Conservation (phyloP, 2,888 invertebrate species). For the Noctua fimbriata region DNA sequence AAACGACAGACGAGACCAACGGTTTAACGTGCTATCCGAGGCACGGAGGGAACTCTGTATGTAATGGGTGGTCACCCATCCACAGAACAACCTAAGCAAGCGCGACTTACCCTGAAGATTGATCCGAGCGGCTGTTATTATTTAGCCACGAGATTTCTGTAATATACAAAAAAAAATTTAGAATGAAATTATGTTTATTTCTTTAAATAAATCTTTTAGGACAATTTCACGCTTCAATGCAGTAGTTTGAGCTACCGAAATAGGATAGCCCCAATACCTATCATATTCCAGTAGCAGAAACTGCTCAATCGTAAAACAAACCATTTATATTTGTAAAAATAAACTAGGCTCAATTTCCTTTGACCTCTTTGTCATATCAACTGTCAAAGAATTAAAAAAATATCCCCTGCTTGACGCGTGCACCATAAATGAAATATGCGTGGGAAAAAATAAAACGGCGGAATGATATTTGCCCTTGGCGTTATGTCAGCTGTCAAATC, state of each 20-base stretch:
- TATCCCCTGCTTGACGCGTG: not conserved
- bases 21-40: too few relatives aligned
- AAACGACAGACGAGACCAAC: too few relatives aligned
- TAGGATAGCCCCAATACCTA: not conserved
- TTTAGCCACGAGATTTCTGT: too few relatives aligned
- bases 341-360: conserved; percentile 2
- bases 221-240: not conserved
- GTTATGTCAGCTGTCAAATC: conserved; percentile 13
- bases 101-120: too few relatives aligned
- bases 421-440: conserved; percentile 8
- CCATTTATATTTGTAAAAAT: not conserved
- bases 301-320: conserved; percentile 10
- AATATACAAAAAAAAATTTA: too few relatives aligned
- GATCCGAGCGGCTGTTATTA: too few relatives aligned
- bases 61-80: too few relatives aligned
- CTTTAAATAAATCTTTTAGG: not conserved
- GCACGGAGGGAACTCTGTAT: too few relatives aligned
- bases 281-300: not conserved
- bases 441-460: conserved; percentile 13
- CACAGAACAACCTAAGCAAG: too few relatives aligned
- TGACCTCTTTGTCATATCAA: conserved; percentile 3
- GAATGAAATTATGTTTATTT: too few relatives aligned
- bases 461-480: not conserved
- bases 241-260: not conserved
- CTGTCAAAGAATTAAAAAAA: conserved; percentile 17